A percentile compares a stretch with the other conserved stretches of the same genome.
Conservation (phyloP, 2,113 vertebrate genomes). For the Anhinga rufa region DNA sequence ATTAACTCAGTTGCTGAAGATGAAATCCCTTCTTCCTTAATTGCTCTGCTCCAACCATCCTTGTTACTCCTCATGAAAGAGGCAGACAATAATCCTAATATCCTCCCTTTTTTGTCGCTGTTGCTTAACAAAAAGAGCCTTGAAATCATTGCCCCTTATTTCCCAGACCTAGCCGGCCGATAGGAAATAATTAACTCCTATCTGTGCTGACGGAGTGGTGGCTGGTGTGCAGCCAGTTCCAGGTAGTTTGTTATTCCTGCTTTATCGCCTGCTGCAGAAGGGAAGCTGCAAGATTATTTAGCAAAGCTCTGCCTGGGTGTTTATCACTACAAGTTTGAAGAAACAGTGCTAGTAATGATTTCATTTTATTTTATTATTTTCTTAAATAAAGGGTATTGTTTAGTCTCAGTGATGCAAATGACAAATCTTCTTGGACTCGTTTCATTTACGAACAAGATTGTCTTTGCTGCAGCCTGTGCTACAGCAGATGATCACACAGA, state of each 20-base stretch:
- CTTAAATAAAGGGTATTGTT: constrained; percentile 46
- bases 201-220: constrained; percentile 9
- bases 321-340: constrained; percentile 45
- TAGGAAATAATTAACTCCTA: constrained; percentile 64
- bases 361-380: constrained; percentile 28
- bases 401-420: constrained; percentile 2
- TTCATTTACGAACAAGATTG: neutral
- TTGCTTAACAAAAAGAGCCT: constrained; percentile 35
- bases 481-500: constrained; percentile 5
- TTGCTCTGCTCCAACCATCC: constrained; percentile 3
- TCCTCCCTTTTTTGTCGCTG: neutral
- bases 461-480: neutral
- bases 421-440: neutral
- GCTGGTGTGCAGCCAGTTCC: constrained; percentile 31
- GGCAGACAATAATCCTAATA: constrained; percentile 44
- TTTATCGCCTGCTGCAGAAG: constrained; percentile 59
- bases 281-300: constrained; percentile 26
- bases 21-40: constrained; percentile 24
- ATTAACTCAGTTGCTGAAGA: constrained; percentile 20
- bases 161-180: neutral
- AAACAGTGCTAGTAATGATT: constrained; percentile 14
- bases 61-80: constrained; percentile 4
- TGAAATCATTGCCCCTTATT: constrained; percentile 44
- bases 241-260: constrained; percentile 56
- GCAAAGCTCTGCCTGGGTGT: constrained; percentile 4